Conservation (phyloP, 2,797 vertebrate genomes). For the Parambassis ranga region DNA sequence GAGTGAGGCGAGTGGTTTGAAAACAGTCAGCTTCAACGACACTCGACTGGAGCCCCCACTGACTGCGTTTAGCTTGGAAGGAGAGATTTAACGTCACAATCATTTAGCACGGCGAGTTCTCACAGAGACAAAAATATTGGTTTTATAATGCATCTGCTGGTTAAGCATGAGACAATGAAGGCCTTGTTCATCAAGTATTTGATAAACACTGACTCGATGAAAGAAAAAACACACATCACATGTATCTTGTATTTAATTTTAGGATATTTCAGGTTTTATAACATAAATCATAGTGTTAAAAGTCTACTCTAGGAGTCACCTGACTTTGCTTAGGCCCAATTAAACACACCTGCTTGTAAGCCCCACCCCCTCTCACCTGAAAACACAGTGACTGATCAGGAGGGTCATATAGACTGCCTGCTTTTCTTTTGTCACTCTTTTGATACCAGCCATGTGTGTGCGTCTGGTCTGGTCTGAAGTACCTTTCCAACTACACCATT, state of each 20-base stretch:
- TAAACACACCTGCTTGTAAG: too few relatives aligned
- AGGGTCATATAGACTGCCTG: too few relatives aligned
- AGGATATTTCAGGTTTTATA: neutral
- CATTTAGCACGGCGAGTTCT: neutral
- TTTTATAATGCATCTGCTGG: neutral
- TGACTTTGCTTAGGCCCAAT: too few relatives aligned
- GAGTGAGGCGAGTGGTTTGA: neutral
- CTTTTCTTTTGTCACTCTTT: neutral
- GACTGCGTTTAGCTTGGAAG: neutral
- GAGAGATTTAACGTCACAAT: neutral
- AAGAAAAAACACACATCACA: constrained; percentile 2
- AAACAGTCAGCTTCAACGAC: neutral
- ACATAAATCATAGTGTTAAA: neutral
- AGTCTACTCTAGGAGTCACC: too few relatives aligned
- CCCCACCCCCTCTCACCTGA: too few relatives aligned
- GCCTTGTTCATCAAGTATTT: neutral
- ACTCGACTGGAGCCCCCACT: neutral
- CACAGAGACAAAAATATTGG: neutral
- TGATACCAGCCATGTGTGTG: neutral
- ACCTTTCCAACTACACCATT: neutral
- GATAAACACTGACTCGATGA: neutral
- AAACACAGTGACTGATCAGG: too few relatives aligned
- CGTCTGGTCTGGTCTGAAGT: neutral
- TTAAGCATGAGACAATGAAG: neutral
- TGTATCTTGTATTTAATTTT: neutral